Base-by-base conservation (phyloP, 92 coral and sea anemone species). In the Desmophyllum pertusum region DNA sequence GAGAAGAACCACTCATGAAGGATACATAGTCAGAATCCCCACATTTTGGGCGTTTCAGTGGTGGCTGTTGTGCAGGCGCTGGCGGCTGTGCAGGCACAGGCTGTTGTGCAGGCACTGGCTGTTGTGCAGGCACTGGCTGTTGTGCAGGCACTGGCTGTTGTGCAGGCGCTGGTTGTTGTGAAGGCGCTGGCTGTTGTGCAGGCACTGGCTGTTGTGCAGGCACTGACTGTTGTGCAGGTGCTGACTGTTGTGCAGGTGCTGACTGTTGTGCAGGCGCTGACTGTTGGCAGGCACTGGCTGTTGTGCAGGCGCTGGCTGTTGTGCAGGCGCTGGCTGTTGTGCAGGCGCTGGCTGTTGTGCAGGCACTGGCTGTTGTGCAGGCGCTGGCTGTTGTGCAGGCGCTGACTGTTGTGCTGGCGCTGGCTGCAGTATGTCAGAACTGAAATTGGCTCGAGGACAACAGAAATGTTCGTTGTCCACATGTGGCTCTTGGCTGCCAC, bases 401-500 rank as follows among this genome's bases (percentile, higher is more conserved):
- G 70, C 18, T 27, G 37, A 13, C 48, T 3, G 74, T 38, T 38
- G 39, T 46, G 7, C 30, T 10, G 13, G 55, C 8, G 59, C 74
- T 19, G 37, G 52, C 7, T 46, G 84, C 37, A 37, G 25, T 21
- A 23, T 10, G 29, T n/a, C 48, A 55, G 85, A 17, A 35, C 66
- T 51, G 42, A 68, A 18, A 70, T 81, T 50, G 43, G 15, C 33
- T 19, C 68, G 21, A 40, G 75, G 84, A 21, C 43, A 21, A n/a
- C 84, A 79, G 19, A 29, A 17, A 50, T 40, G 38, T 5, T 43
- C 35, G 64, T 5, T 42, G 1, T 43, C 84, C 43, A 65, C 50
- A 3, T 66, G 74, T 79, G 63, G 84, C 42, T 33, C 75, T 41
- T n/a, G n/a, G n/a, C n/a, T n/a, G n/a, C n/a, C n/a, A n/a, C n/a